phyloP scores from a whole-genome alignment of 2,888 invertebrate genomes.

The Nephrotoma guestfalica region DNA sequence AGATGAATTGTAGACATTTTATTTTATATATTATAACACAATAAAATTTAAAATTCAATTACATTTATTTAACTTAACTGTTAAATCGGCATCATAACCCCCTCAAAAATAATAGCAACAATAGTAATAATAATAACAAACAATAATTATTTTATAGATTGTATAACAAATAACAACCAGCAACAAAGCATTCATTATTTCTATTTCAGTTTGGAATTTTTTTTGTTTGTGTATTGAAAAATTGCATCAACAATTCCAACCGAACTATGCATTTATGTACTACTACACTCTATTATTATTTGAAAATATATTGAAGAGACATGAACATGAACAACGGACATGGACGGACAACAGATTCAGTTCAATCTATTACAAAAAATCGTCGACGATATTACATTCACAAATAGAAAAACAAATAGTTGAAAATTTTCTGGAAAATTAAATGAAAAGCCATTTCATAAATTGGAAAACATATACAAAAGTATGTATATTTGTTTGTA shows the following conservation, averaged over 20 bases:
- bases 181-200: not conserved
- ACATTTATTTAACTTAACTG: not conserved
- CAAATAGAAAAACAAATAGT: not conserved
- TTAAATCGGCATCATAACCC: not conserved
- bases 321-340: not conserved
- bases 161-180: not conserved
- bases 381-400: not conserved
- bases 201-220: not conserved
- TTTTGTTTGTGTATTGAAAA: not conserved
- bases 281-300: not conserved
- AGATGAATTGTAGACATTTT: not conserved
- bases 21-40: not conserved
- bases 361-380: not conserved
- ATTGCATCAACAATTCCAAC: not conserved
- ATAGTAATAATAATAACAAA: not conserved
- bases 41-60: not conserved
- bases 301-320: not conserved
- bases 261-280: not conserved
- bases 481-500: too few relatives aligned
- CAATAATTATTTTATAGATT: not conserved
- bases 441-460: too few relatives aligned
- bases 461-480: too few relatives aligned
- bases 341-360: not conserved
- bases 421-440: not conserved
- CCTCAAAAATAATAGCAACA: not conserved